Evolutionary conservation across 2,797 vertebrate genomes (phyloP).

Genomic region (Acanthurus tractus): DNA sequence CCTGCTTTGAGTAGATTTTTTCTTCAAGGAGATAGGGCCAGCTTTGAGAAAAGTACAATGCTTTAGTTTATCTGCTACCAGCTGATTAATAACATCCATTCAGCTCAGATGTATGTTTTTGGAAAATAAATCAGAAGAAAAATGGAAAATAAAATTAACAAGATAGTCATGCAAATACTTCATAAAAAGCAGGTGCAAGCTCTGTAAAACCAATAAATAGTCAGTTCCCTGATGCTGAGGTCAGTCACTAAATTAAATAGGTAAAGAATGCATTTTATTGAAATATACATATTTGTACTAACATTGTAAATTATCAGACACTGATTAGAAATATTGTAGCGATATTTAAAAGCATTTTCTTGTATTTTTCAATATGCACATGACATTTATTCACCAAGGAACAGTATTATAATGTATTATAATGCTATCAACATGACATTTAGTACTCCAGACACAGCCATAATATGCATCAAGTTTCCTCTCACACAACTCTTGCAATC

Average conservation of each 20-base stretch:
- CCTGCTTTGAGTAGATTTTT: background rate
- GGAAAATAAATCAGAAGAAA: too few species aligned
- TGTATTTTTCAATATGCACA: slow-evolving; percentile 14
- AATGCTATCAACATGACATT: slow-evolving; percentile 54
- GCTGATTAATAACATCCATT: background rate
- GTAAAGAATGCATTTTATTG: background rate
- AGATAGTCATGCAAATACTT: too few species aligned
- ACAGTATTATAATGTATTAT: slow-evolving; percentile 9
- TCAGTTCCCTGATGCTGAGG: background rate
- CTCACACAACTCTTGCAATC: slow-evolving; percentile 16
- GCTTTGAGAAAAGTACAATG: background rate
- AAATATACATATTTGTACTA: slow-evolving; percentile 8
- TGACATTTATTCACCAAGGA: slow-evolving; percentile 31
- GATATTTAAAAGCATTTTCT: background rate
- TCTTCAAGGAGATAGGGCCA: background rate
- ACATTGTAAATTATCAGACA: slow-evolving; percentile 6
- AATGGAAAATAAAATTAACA: too few species aligned
- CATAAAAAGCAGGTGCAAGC: too few species aligned
- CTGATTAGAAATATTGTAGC: slow-evolving; percentile 1
- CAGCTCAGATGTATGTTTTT: background rate
- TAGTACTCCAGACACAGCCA: slow-evolving; percentile 30
- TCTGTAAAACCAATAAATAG: background rate
- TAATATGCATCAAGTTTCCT: slow-evolving; percentile 35
- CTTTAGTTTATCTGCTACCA: background rate
- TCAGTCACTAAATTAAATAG: background rate